Conservation (phyloP, 2,888 invertebrate species). For the Thecocarcelia acutangulata region DNA sequence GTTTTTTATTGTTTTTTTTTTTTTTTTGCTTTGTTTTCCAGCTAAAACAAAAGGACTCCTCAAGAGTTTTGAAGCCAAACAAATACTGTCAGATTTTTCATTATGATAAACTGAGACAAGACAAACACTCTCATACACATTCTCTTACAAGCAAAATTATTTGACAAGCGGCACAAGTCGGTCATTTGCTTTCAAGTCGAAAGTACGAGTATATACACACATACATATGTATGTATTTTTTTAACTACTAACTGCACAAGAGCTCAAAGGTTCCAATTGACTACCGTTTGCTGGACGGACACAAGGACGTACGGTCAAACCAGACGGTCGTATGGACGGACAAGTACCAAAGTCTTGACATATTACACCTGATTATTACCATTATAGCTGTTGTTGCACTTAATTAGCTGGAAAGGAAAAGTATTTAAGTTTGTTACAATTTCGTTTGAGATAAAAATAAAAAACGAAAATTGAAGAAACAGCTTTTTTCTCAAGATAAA, state of each 20-base stretch:
- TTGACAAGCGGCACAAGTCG: slow-evolving; percentile 69
- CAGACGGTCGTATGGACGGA: background rate
- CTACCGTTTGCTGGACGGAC: slow-evolving; percentile 41
- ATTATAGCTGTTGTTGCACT: slow-evolving; percentile 48
- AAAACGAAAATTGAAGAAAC: slow-evolving; percentile 24
- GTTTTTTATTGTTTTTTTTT: slow-evolving; percentile 5
- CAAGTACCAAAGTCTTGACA: slow-evolving; percentile 29
- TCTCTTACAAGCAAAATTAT: slow-evolving; percentile 39
- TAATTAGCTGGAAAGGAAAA: slow-evolving; percentile 46
- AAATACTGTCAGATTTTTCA: slow-evolving; percentile 68
- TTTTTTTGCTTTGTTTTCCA: background rate
- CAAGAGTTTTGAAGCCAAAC: slow-evolving; percentile 61
- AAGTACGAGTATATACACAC: slow-evolving; percentile 26
- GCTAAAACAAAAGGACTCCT: slow-evolving; percentile 62
- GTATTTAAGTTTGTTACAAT: slow-evolving; percentile 30
- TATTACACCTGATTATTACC: slow-evolving; percentile 67
- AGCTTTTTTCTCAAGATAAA: slow-evolving; percentile 49
- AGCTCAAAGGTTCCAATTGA: slow-evolving; percentile 15
- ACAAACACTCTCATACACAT: slow-evolving; percentile 71
- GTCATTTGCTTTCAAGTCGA: slow-evolving; percentile 62
- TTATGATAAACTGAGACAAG: slow-evolving; percentile 71
- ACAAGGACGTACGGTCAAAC: background rate
- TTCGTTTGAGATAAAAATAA: slow-evolving; percentile 22
- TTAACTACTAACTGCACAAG: slow-evolving; percentile 10
- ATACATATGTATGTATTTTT: too few relatives aligned